Base-by-base conservation (phyloP, 2,888 invertebrate species). In the Periphyllus acericola region DNA sequence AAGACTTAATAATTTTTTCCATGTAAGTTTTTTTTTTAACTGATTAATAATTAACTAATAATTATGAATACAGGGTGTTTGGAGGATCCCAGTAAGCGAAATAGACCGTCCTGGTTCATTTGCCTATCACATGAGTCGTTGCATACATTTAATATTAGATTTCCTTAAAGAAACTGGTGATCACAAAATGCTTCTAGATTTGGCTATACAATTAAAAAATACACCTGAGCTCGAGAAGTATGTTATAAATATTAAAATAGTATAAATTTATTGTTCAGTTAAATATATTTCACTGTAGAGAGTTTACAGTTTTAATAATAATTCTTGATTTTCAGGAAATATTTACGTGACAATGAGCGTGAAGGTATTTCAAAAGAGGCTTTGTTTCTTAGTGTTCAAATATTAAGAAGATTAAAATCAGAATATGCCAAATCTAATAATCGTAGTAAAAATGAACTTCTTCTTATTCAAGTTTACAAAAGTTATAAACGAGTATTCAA, bases 61-160 rank as follows among this genome's bases (percentile, higher is more conserved):
- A 60, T 4, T 80, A 17, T 40, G 8, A 89, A 46, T 92, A 55
- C 90, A 95, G 95, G 96, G 97, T 80, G 95, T 98, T 88, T 98
- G 98, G 98, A 94, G 97, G 90, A 97, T 97, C 91, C 98, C 97
- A 0, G 94, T 95, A 3, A 94, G 94, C 89, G 98, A 99, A 93
- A 96, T 98, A 74, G 98, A 98, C 91, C 93, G 98, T 89, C 95
- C 97, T 0, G 98, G 98, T 5, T 96, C 97, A 90, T 96, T 99
- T 91, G 95, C 97, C 0, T 95, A 96, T 66, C 98, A 98, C 91
- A 96, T 98, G 95, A 96, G 95, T 89, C 94, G 96, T 89, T 96
- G 96, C 90, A 94, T 97, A 3, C 93, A 95, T 36, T 94, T 98
- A 60, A 93, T 97, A 11, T 93, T 98, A 92, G 95, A 97, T 91